Base-by-base conservation (phyloP, 2,888 invertebrate genomes). In the Frankliniella fusca region DNA sequence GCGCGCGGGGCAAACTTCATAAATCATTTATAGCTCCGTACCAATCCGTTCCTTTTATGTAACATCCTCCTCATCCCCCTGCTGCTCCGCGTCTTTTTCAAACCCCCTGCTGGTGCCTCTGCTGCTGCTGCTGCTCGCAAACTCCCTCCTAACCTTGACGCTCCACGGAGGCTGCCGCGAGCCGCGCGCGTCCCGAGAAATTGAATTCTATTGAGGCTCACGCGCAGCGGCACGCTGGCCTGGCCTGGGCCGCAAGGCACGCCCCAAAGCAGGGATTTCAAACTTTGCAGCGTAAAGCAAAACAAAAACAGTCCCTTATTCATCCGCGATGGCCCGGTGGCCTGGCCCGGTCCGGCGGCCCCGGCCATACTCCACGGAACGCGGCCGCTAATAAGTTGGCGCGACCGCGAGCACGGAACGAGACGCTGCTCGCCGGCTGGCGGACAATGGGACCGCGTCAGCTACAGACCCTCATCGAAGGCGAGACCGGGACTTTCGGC, bases 21-120 rank as follows among this genome's bases (percentile, higher is more conserved):
- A 70, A 70, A 70, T 70, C 20, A 70, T 70, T 70, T 70, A 70
- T 23, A 23, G 70, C 70, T 23, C 23, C 54, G 18, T 54, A 54
- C 54, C 70, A 70, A 70, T 70, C 70, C 70, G 23, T 70, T 70
- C 70, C 70, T 70, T 70, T 70, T 70, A 70, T 70, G 70, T 70
- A 70, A 70, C 23, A 70, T 70, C 70, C 70, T n/a, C 65, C 54
- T 23, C 70, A 11, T 70, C n/a, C 65, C 70, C 70, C 54, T 18
- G 54, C 54, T 18, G 15, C 54, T 54, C 38, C 38, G 3, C 54
- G 12, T 70, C 70, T 23, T 70, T 11, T 23, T 11, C 23, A 70
- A 20, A 70, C 70, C 70, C 70, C 70, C 70, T 18, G 65, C 38
- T 38, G 38, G 3, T 5, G 38, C 70, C 70, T 23, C 70, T 18